Percentiles rank a stretch among this genome's conserved stretches.
Conservation (phyloP, 2,888 invertebrate genomes). For the Galeruca laticollis region DNA sequence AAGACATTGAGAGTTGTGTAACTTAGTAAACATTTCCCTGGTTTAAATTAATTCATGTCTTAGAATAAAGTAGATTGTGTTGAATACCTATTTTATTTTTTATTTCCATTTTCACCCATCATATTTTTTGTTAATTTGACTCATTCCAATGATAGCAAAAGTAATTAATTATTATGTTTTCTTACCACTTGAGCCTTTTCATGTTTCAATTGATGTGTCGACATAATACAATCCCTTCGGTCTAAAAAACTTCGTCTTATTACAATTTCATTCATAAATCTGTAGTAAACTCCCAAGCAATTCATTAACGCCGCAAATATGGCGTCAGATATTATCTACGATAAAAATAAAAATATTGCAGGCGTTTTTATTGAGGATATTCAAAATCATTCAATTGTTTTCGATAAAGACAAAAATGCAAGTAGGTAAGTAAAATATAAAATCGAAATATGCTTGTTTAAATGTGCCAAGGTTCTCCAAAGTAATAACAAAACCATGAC, state of each 20-base stretch:
- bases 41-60: too few species aligned
- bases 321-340: slow-evolving; percentile 75
- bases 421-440: not conserved
- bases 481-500: too few species aligned
- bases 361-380: not conserved
- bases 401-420: too few species aligned
- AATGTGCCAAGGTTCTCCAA: not conserved
- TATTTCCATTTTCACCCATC: too few species aligned
- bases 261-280: slow-evolving; percentile 89
- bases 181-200: slow-evolving; percentile 87
- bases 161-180: slow-evolving; percentile 18
- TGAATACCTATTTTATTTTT: too few species aligned
- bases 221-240: slow-evolving; percentile 86
- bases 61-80: too few species aligned
- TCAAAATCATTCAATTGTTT: not conserved
- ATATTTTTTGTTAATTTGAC: too few species aligned
- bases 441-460: not conserved
- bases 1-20: too few species aligned
- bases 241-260: slow-evolving; percentile 89
- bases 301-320: slow-evolving; percentile 82
- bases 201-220: slow-evolving; percentile 83
- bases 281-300: slow-evolving; percentile 87
- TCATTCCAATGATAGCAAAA: too few species aligned
- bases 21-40: too few species aligned
- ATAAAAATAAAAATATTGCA: slow-evolving; percentile 56